Conservation (phyloP, 1,140 invertebrate genomes). For the Macrobrachium rosenbergii region DNA sequence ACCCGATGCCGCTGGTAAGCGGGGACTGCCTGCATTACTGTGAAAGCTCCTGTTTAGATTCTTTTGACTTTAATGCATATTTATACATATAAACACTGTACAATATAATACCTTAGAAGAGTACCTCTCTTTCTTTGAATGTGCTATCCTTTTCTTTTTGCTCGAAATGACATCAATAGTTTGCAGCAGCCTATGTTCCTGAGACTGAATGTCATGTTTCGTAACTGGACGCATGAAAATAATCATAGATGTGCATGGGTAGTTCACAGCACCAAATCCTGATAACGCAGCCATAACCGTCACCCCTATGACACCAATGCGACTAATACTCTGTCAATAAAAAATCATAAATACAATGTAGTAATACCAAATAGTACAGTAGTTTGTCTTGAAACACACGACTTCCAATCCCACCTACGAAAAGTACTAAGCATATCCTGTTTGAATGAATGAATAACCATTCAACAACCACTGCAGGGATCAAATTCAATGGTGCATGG, state of each 20-base stretch:
- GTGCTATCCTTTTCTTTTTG: conserved; percentile 93
- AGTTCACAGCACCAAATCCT: conserved; percentile 99
- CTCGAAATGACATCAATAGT: conserved; percentile 97
- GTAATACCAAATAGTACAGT: no score
- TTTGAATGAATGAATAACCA: no score
- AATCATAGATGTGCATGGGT: conserved; percentile 99
- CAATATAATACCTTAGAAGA: conserved; percentile 69
- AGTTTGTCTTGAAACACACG: no score
- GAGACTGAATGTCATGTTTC: conserved; percentile 85
- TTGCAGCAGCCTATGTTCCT: conserved; percentile 92
- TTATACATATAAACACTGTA: not conserved
- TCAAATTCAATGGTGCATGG: no score
- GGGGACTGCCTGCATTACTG: no score
- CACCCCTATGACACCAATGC: conserved; percentile 98
- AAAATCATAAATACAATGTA: not conserved
- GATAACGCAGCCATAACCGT: conserved; percentile 99
- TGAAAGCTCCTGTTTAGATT: not conserved
- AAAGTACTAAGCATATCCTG: no score
- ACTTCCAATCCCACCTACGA: no score
- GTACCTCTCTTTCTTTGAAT: conserved; percentile 75
- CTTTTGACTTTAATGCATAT: not conserved
- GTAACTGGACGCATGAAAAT: conserved; percentile 97
- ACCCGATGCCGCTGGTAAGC: no score
- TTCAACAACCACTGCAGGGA: no score
- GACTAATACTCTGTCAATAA: conserved; percentile 81